Conservation (phyloP, 2,113 vertebrate genomes). For the Chaenogobius annularis region DNA sequence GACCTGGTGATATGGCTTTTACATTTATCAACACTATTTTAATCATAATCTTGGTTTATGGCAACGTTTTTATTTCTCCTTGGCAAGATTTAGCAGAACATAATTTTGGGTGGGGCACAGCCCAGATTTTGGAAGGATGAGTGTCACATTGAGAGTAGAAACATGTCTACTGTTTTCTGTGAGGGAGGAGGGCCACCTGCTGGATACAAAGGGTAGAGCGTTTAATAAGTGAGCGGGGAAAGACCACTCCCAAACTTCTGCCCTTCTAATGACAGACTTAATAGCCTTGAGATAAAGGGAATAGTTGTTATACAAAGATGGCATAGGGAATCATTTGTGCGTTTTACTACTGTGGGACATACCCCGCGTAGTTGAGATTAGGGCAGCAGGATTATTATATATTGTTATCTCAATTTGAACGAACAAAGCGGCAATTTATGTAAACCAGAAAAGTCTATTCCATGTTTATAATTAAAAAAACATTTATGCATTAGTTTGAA, state of each 20-base stretch:
- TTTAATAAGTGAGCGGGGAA: neutral
- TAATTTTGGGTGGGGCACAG: slow-evolving; percentile 75
- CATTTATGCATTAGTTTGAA: too few species aligned
- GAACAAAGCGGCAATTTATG: neutral
- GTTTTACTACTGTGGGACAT: neutral
- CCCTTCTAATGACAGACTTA: neutral
- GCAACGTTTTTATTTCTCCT: neutral
- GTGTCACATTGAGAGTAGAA: slow-evolving; percentile 38
- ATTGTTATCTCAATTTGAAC: neutral
- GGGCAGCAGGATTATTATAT: too few species aligned
- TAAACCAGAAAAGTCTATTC: too few species aligned
- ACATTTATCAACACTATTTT: neutral
- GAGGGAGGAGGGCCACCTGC: slow-evolving; percentile 67
- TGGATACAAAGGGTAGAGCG: slow-evolving; percentile 24
- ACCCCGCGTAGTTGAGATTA: neutral
- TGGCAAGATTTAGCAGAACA: slow-evolving; percentile 20
- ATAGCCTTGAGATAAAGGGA: neutral
- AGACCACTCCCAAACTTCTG: slow-evolving; percentile 54
- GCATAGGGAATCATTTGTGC: neutral
- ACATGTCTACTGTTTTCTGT: slow-evolving; percentile 5
- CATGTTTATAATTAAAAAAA: too few species aligned
- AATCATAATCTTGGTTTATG: slow-evolving; percentile 10
- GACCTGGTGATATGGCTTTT: neutral
- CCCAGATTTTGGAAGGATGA: slow-evolving; percentile 52
- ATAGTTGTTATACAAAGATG: neutral